These are phyloP conservation scores for Suncus etruscus DNA, from an alignment of 2,113 vertebrate genomes.

Conservation along the genomic window DNA sequence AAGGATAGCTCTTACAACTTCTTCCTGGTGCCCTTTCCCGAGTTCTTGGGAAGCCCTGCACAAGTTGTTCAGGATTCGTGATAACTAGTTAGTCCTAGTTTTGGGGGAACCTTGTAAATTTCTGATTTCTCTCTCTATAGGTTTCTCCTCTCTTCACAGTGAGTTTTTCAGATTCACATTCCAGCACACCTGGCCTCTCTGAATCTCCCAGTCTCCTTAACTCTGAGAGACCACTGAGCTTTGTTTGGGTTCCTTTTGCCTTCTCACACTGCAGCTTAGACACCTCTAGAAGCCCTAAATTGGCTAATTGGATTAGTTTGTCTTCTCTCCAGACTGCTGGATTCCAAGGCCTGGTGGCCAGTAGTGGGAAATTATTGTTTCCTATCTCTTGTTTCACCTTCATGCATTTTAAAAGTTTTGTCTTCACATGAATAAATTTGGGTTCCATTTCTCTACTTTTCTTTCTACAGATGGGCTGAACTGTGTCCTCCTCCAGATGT, in stretches of 20 bases:
- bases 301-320: slow-evolving; percentile 25
- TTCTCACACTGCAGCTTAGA: neutral
- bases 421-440: no score
- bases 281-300: neutral
- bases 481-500: neutral
- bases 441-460: no score
- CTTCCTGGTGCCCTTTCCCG: neutral
- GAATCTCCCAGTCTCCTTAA: neutral
- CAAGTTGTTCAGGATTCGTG: neutral
- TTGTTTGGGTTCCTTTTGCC: neutral
- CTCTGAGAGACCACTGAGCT: neutral
- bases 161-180: neutral
- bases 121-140: neutral
- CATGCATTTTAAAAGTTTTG: no score
- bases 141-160: neutral
- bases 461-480: neutral
- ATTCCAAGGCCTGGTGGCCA: neutral
- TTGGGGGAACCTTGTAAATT: neutral
- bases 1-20: neutral
- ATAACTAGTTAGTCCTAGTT: neutral
- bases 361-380: slow-evolving; percentile 23
- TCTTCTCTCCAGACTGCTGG: slow-evolving; percentile 19
- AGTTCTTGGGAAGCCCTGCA: neutral
- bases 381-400: neutral
- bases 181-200: neutral